Conservation (phyloP, 2,888 invertebrate genomes). For the Brachyopa scutellaris region DNA sequence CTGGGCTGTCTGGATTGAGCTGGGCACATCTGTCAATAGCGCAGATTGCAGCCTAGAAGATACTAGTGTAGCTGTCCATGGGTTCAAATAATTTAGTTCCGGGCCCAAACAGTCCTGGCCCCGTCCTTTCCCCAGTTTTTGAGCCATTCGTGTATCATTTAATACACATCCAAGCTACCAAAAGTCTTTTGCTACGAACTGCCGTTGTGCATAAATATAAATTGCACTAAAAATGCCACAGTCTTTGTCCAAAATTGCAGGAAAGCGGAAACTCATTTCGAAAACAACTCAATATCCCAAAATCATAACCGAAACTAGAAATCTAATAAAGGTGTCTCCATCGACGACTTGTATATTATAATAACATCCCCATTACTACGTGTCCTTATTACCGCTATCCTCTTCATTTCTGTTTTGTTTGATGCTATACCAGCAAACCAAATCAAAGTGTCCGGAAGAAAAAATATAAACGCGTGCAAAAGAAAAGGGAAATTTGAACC, state of each 20-base stretch:
- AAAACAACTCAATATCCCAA: constrained; percentile 17
- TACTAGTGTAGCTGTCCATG: too few relatives aligned
- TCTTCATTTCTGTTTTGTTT: neutral
- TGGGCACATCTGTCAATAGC: too few relatives aligned
- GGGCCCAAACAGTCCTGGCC: too few relatives aligned
- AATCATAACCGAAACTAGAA: constrained; percentile 52
- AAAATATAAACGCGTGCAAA: constrained; percentile 54
- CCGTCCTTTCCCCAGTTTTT: too few relatives aligned
- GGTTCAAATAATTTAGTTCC: too few relatives aligned
- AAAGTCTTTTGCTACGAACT: too few relatives aligned
- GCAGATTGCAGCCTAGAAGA: too few relatives aligned
- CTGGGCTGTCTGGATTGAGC: too few relatives aligned
- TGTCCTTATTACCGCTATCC: constrained; percentile 32
- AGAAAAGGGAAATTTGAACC: constrained; percentile 61
- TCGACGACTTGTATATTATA: constrained; percentile 7
- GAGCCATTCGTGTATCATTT: too few relatives aligned
- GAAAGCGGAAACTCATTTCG: neutral
- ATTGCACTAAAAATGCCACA: too few relatives aligned
- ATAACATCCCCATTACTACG: constrained; percentile 7
- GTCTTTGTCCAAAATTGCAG: neutral
- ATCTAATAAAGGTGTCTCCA: constrained; percentile 45
- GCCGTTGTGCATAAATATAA: too few relatives aligned
- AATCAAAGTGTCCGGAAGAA: constrained; percentile 72
- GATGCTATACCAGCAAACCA: constrained; percentile 39
- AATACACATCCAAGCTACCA: too few relatives aligned